Base-by-base conservation (phyloP, 2,113 vertebrate genomes). In the Siniperca knerii region DNA sequence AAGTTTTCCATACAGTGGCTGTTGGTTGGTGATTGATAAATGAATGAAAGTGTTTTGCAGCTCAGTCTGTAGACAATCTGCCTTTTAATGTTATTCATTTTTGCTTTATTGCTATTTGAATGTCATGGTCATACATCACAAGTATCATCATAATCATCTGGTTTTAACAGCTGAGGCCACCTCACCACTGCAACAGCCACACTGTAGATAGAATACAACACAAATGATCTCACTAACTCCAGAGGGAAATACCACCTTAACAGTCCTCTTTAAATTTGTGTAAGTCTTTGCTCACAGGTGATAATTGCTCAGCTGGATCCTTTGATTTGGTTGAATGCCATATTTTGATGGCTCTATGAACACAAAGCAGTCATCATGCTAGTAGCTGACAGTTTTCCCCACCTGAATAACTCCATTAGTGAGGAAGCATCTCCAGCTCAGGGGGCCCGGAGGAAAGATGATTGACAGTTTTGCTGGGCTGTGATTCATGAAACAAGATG, bases 401-500 rank as follows among this genome's bases (percentile, higher is more conserved):
- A 84, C 75, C 74, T 89, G 79, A 89, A 86, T 77, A 74, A 73
- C 23, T 87, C 69, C 64, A 67, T 79, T 81, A 76, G 72, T 65
- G 65, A 25, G 42, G 66, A 70, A 68, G 58, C 58, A 29, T 54
- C 62, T 33, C 29, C 44, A 1, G 9, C 71, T 62, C 73, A 29
- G 42, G 46, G 54, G 42, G 37, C 35, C 15, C 0, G 42, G 3
- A 64, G 66, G 46, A 65, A 58, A 71, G 57, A 66, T 75, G 86
- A 88, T 9, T 82, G 89, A 81, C 50, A 57, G 76, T 79, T 85
- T 61, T 50, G 69, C 15, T 18, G 13, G 60, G 25, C 48, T 81
- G 81, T 54, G 79, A 88, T 74, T 89, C 42, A 80, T 80, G 70
- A 84, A 86, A 80, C 25, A 44, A 85, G 73, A 90, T 52, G 77